Percentiles rank a stretch among this genome's conserved stretches.
These are phyloP conservation scores for Torymus aiolomorphi DNA, from an alignment of 2,888 invertebrate species.

Conservation along the genomic window DNA sequence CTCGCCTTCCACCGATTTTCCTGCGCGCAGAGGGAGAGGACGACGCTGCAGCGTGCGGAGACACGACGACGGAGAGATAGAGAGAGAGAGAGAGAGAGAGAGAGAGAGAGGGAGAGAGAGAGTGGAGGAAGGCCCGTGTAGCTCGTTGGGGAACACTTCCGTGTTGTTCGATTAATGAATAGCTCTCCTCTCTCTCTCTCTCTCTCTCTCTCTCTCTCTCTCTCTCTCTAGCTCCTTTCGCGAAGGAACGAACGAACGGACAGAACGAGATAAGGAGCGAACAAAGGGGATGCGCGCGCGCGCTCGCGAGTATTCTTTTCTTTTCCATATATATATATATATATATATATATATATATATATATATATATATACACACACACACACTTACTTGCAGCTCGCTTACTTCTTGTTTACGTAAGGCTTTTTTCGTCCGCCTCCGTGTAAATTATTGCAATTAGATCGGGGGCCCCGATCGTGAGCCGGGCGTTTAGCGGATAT, in stretches of 20 bases:
- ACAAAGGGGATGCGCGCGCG: conserved; percentile 48
- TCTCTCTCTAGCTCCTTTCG: conserved; percentile 32
- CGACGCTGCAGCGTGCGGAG: background rate
- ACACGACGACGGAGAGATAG: conserved; percentile 2
- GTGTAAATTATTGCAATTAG: conserved; percentile 51
- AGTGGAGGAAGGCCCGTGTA: conserved; percentile 46
- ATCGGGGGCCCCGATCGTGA: background rate
- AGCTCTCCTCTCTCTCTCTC: conserved; percentile 62
- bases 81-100: conserved; percentile 31
- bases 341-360: background rate
- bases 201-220: no score
- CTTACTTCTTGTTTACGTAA: conserved; percentile 44
- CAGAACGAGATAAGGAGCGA: conserved; percentile 62
- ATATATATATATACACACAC: background rate
- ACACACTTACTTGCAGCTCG: background rate
- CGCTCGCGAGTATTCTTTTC: conserved; percentile 4
- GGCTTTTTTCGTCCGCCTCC: background rate
- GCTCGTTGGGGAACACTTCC: conserved; percentile 63
- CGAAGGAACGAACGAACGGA: conserved; percentile 62
- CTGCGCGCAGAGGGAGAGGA: conserved; percentile 11
- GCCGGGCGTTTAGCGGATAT: conserved; percentile 10
- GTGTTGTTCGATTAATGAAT: conserved; percentile 75
- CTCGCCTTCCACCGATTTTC: conserved; percentile 63
- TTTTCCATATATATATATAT: conserved; percentile 13
- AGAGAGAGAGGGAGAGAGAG: conserved; percentile 37